Base-by-base conservation (phyloP, 1,140 invertebrate species). In the Portunus trituberculatus region DNA sequence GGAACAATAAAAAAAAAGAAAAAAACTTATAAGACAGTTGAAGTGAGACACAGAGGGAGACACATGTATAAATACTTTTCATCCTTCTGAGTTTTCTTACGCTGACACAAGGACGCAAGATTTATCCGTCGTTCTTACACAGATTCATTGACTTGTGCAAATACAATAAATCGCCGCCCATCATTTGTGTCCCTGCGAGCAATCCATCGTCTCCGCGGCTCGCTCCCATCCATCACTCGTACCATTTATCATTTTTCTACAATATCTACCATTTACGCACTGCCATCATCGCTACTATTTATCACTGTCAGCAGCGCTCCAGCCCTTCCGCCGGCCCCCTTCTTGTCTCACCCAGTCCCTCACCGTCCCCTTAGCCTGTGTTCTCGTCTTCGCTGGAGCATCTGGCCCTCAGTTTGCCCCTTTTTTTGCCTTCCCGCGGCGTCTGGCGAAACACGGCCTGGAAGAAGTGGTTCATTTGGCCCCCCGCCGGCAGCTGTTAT, bases 391-490 rank as follows among this genome's bases (percentile, higher is more conserved):
- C 31, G 0, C 0, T 32, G 59, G 12, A 76, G 25, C 90, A 76
- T 91, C 59, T 59, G 46, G 48, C n/a, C 8, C n/a, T 29, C 59
- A 4, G 46, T 59, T 59, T 59, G n/a, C 46, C 84, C 31, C 84
- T 46, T 87, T 46, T 87, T 87, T 32, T 32, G 2, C 25, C 39
- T 87, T 32, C 31, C 84, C 84, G 31, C 84, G 31, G 84, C 14
- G 84, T n/a, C 1, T 67, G 48, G 89, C 46, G 48, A 25, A 45
- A 39, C 48, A 28, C 8, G 46, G 48, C 46, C 89, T 3, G 89
- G 8, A 59, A 91, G 89, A 91, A 91, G 46, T 28, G 48, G 46
- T 91, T 91, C 89, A 67, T 59, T 91, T 91, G 89, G 46, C 87
- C 46, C 39, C 45, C 45, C 32, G 46, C 84, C 89, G 31, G n/a